Conservation (phyloP, 1,140 invertebrate genomes). For the Nixonia krombeini region DNA sequence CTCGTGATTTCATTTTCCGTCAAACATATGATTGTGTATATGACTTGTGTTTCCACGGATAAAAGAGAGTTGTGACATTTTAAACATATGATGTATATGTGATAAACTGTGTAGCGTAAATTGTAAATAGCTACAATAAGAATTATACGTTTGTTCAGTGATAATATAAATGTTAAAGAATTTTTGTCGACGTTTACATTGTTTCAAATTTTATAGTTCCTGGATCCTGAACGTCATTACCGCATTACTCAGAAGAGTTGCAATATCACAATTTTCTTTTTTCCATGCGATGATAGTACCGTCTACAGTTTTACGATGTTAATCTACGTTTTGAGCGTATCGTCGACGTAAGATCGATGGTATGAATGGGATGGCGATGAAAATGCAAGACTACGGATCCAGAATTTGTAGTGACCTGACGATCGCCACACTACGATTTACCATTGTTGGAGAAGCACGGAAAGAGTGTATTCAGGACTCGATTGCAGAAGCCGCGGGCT, state of each 20-base stretch:
- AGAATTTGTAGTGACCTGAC: conserved; percentile 15
- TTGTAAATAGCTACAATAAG: no score
- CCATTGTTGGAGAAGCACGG: conserved; percentile 70
- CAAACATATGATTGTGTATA: no score
- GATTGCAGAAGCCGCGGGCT: conserved; percentile 70
- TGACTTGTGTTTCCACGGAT: no score
- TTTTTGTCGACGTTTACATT: no score
- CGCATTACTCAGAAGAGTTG: no score
- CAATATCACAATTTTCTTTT: no score
- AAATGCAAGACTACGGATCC: conserved; percentile 47
- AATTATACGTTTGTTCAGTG: no score
- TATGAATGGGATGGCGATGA: conserved; percentile 47
- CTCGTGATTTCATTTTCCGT: no score
- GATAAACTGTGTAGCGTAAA: no score
- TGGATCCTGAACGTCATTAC: no score
- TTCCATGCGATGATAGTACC: conserved; percentile 32
- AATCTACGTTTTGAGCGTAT: conserved; percentile 19
- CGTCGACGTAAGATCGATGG: conserved; percentile 35
- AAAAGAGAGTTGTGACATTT: neutral
- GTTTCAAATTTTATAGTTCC: neutral
- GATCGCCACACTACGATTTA: conserved; percentile 63
- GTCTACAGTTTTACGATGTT: neutral
- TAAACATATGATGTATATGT: no score
- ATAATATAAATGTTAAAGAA: no score
- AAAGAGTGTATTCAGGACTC: conserved; percentile 67